Conservation (phyloP, 1,140 invertebrate genomes). For the Rhynchophorus ferrugineus region DNA sequence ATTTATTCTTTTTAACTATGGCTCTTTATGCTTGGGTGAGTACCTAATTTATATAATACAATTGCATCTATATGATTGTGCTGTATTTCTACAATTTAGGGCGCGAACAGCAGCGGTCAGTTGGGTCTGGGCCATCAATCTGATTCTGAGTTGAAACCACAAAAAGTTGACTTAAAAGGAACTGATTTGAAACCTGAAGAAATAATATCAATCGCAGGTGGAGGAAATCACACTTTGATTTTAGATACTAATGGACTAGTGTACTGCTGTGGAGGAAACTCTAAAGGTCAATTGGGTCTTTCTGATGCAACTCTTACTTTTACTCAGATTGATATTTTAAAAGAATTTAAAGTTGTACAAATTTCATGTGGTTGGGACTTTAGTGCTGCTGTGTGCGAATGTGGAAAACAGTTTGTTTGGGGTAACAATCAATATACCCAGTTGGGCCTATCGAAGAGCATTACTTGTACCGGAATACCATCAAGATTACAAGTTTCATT, state of each 20-base stretch:
- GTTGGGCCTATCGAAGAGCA: constrained; percentile 52
- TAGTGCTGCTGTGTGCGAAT: constrained; percentile 56
- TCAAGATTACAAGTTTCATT: constrained; percentile 40
- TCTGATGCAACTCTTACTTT: constrained; percentile 46
- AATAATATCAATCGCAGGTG: constrained; percentile 59
- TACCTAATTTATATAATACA: constrained; percentile 1
- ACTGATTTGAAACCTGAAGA: constrained; percentile 40
- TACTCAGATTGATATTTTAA: constrained; percentile 47
- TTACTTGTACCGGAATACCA: constrained; percentile 41
- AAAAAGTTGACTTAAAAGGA: constrained; percentile 42
- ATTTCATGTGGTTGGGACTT: constrained; percentile 67
- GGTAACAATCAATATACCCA: constrained; percentile 69
- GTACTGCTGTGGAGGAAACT: constrained; percentile 83
- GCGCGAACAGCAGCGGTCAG: constrained; percentile 80
- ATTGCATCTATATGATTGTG: not conserved
- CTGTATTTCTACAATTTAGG: constrained; percentile 44
- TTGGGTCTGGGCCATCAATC: constrained; percentile 58
- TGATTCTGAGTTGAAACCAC: constrained; percentile 58
- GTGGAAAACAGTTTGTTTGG: constrained; percentile 62
- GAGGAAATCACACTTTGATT: constrained; percentile 68
- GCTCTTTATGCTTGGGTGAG: constrained; percentile 32
- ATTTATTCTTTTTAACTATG: constrained; percentile 17
- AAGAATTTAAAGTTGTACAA: constrained; percentile 49
- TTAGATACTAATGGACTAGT: constrained; percentile 58
- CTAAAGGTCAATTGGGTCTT: constrained; percentile 67